phyloP scores from a whole-genome alignment of 2,888 invertebrate species.

The Acronicta leporina region DNA sequence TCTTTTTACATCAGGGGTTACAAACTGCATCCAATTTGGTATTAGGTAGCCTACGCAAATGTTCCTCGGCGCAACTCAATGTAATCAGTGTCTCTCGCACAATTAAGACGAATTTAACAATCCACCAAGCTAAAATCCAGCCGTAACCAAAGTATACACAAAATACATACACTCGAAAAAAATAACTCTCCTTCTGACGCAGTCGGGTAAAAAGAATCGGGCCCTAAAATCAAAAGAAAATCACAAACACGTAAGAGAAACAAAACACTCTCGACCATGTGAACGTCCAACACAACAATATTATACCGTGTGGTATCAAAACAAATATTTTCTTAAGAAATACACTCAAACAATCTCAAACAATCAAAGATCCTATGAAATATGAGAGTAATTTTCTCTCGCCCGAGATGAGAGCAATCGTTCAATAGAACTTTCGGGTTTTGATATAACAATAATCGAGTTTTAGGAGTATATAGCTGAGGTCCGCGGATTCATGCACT shows the following conservation, averaged over 20 bases:
- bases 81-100: too few species aligned
- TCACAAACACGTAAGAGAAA: slow-evolving; percentile 6
- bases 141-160: too few species aligned
- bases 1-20: too few species aligned
- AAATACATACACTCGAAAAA: too few species aligned
- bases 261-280: slow-evolving; percentile 16
- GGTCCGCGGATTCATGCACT: too few species aligned
- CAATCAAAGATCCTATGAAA: slow-evolving; percentile 52
- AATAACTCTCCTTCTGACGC: too few species aligned
- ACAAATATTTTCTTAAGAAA: slow-evolving; percentile 45
- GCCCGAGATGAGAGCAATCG: slow-evolving; percentile 46
- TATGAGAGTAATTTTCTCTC: slow-evolving; percentile 49
- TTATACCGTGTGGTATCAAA: slow-evolving; percentile 33
- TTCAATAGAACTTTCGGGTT: slow-evolving; percentile 36
- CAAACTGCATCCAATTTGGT: too few species aligned
- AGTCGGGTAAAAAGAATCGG: background rate
- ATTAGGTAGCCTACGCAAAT: too few species aligned
- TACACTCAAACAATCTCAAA: slow-evolving; percentile 43
- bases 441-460: slow-evolving; percentile 10
- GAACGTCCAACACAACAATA: slow-evolving; percentile 28
- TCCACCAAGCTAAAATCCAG: too few species aligned
- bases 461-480: background rate
- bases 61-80: too few species aligned
- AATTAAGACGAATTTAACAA: too few species aligned
- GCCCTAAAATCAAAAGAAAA: background rate